Base-by-base conservation (phyloP, 2,797 vertebrate species). In the Eleutherodactylus coqui region DNA sequence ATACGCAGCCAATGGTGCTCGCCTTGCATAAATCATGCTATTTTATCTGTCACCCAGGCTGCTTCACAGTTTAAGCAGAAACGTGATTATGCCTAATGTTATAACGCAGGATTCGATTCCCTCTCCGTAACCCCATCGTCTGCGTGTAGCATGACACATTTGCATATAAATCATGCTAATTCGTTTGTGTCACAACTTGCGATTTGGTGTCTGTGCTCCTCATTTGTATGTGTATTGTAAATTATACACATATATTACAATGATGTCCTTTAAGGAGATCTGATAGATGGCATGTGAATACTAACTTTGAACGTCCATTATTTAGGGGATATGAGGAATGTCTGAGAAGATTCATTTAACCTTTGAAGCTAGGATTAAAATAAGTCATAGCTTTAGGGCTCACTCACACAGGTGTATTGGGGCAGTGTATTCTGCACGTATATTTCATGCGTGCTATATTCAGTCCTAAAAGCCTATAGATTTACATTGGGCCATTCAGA, bases 131-230 rank as follows among this genome's bases (percentile, higher is more conserved):
- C 85, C 85, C 73, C 75, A 1, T 29, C 47, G 82, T 79, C 79
- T 70, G 80, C 47, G 72, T 21, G 82, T 85, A 41, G 76, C 84
- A 60, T 62, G 82, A 85, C 75, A 81, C 85, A 88, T 86, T 87
- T 88, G 82, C 45, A 76, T 89, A 88, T 89, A 89, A 90, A 88
- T 90, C 88, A 87, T 45, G 72, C 75, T 82, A 83, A 88, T 87
- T 88, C 79, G 75, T 86, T 83, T 88, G 83, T 88, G 87, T 88
- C 85, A 88, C 77, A 67, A 83, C 81, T 83, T 80, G 75, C 64
- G 79, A 69, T 76, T 75, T 72, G 77, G 73, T 80, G 78, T 86
- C 62, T 9, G 34, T 5, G 29, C 67, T 83, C 73, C 78, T 87
- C 64, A 41, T 84, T 88, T 89, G 88, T 87, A 80, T 79, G 70